phyloP scores from a whole-genome alignment of 2,888 invertebrate species.

The Nomada ferruginata region DNA sequence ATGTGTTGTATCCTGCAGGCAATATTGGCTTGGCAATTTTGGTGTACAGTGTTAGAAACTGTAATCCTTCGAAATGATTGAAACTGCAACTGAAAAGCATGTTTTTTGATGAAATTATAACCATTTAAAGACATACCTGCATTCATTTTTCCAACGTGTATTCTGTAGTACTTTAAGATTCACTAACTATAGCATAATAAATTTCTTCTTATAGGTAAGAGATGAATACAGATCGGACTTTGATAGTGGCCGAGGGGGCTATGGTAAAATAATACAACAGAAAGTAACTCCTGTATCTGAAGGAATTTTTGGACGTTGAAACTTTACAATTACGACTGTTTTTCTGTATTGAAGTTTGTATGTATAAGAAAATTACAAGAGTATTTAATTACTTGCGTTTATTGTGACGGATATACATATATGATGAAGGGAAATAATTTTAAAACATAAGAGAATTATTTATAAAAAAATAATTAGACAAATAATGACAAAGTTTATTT shows the following conservation, averaged over 20 bases:
- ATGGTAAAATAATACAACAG: conserved; percentile 96
- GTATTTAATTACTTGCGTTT: conserved; percentile 4
- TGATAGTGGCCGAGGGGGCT: conserved; percentile 98
- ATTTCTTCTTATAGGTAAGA: conserved; percentile 89
- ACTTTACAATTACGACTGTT: neutral
- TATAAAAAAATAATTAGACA: neutral
- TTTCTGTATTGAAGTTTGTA: conserved; percentile 32
- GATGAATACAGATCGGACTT: conserved; percentile 99
- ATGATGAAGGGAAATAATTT: neutral
- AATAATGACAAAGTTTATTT: neutral
- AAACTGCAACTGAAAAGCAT: too few relatives aligned
- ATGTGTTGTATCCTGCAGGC: too few relatives aligned
- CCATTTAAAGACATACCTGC: too few relatives aligned
- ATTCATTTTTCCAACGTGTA: too few relatives aligned
- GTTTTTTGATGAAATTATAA: too few relatives aligned
- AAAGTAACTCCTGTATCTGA: conserved; percentile 87
- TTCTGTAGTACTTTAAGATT: neutral
- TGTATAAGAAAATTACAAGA: conserved; percentile 24
- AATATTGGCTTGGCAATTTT: too few relatives aligned
- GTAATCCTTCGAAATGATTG: too few relatives aligned
- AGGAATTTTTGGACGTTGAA: conserved; percentile 82
- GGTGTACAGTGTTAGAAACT: too few relatives aligned
- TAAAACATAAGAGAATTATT: conserved; percentile 15
- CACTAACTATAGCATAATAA: neutral
- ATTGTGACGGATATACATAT: conserved; percentile 1